phyloP scores from a whole-genome alignment of 2,888 invertebrate genomes.

The Tetanocera ferruginea region DNA sequence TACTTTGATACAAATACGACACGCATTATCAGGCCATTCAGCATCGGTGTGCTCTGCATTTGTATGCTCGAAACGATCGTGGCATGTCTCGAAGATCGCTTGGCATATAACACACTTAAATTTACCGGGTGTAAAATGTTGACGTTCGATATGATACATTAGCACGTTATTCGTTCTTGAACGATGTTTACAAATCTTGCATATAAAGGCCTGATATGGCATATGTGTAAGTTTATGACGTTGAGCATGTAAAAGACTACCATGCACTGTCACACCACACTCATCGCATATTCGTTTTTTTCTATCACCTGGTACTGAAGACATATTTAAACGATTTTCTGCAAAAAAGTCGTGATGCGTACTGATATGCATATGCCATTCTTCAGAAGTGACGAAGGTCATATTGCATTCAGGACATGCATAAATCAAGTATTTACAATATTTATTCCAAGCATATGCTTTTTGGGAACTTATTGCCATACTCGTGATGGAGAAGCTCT shows the following conservation, averaged over 20 bases:
- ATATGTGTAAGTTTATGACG: constrained; percentile 47
- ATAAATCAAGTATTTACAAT: constrained; percentile 41
- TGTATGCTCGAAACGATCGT: constrained; percentile 42
- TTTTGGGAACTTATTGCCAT: constrained; percentile 29
- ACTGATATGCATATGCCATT: constrained; percentile 44
- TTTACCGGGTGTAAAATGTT: constrained; percentile 41
- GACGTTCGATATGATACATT: constrained; percentile 42
- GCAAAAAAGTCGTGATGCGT: constrained; percentile 44
- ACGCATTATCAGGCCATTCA: constrained; percentile 41
- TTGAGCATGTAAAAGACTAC: constrained; percentile 23
- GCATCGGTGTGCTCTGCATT: constrained; percentile 40
- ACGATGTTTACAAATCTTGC: constrained; percentile 42
- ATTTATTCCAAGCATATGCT: constrained; percentile 39
- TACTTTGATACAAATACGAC: constrained; percentile 40
- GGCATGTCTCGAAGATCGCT: constrained; percentile 18
- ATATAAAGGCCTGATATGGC: constrained; percentile 45
- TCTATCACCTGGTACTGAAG: constrained; percentile 20
- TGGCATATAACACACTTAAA: constrained; percentile 44
- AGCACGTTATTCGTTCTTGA: constrained; percentile 39
- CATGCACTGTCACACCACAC: constrained; percentile 38
- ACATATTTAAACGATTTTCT: constrained; percentile 30
- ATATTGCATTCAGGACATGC: constrained; percentile 50
- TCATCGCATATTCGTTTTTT: constrained; percentile 33
- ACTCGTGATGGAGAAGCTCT: constrained; percentile 6
- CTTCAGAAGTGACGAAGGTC: constrained; percentile 30